Evolutionary conservation across 2,113 vertebrate genomes (phyloP), one percentile per base, ranked within the genome.

Genomic region (Pituophis catenifer): DNA sequence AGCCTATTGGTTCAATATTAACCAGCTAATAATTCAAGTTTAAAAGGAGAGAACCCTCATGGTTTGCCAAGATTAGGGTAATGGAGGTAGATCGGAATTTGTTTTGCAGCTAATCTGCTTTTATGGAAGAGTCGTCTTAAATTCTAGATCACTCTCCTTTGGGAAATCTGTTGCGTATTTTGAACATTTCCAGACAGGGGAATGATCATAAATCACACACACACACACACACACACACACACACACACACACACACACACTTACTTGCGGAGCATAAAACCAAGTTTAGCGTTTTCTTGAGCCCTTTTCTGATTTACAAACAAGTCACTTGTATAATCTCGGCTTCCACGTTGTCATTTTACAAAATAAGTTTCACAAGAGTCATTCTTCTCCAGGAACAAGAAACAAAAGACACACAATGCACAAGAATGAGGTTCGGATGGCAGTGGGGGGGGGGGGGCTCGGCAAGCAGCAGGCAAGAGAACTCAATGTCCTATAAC

Each of bases 371-470:
- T 81, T 81, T 81, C 70, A 38, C 15, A 81, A 38, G n/a, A 21
- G 17, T 21, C 23, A 52, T 26, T 50, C 24, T 52, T 86, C 85
- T 26, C 50, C 50, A 54, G 70, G 17, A 81, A 48, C 44, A 48
- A 81, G 33, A 8, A 88, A 53, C 50, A 53, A 15, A 1, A 53
- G 12, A 8, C 24, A 13, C 24, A 13, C 86, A 88, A 8, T 9
- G 50, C 86, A 29, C 21, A 29, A 88, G 13, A 11, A 24, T 17
- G 26, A 53, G 50, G 5, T 54, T 88, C 26, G 8, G 50, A 8
- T 17, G 10, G 24, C 0, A 15, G 3, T 17, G 13, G 7, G 48
- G 23, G 3, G 0, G 3, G 26, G 11, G 15, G 48, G 4, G 4
- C 6, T 52, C 86, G 52, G 86, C 86, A 29, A 87, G 86, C 53